Base-by-base conservation (phyloP, 2,888 invertebrate species). In the Lissonota sp. region DNA sequence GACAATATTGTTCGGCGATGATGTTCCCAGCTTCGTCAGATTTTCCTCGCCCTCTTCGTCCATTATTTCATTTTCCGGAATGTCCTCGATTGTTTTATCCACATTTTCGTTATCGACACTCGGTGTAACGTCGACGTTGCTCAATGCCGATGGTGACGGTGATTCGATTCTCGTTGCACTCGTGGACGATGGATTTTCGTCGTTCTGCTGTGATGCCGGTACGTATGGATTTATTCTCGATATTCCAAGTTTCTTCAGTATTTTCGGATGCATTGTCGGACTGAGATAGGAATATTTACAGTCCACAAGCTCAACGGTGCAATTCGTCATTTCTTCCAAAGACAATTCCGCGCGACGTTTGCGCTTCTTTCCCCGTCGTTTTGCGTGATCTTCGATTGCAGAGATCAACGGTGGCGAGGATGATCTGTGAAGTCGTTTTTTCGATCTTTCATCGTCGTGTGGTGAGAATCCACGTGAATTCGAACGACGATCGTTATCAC, bases 291-390 rank as follows among this genome's bases (percentile, higher is more conserved):
- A 88, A 44, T 86, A 85, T 72, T 88, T 91, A 66, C 90, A 87
- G 51, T 92, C 92, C 3, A 90, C 71, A 16, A 92, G 12, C 5
- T 79, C 77, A 0, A 92, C 92, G 75, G 86, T 86, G 70, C 92
- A 92, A 6, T 82, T 87, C 83, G 63, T 88, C 86, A 92, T 90
- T 76, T 90, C 85, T 4, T 84, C 86, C 8, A 77, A 10, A 0
- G 83, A 80, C 63, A 85, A 79, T 62, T 83, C 81, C 4, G 57
- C 39, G 1, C 62, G 55, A 7, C 63, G 58, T 60, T 79, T 77
- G 3, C 72, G 78, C 37, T 74, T 84, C 8, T 58, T 69, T 12
- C 69, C 62, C 4, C 69, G 55, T 55, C 74, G 60, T 66, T 60
- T 12, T 6, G 14, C 1, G 0, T 44, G 14, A 1, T 55, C 70